Evolutionary conservation across 2,888 invertebrate genomes (phyloP), one percentile per base, ranked within the genome.

Genomic region (Gnatocerus cornutus): DNA sequence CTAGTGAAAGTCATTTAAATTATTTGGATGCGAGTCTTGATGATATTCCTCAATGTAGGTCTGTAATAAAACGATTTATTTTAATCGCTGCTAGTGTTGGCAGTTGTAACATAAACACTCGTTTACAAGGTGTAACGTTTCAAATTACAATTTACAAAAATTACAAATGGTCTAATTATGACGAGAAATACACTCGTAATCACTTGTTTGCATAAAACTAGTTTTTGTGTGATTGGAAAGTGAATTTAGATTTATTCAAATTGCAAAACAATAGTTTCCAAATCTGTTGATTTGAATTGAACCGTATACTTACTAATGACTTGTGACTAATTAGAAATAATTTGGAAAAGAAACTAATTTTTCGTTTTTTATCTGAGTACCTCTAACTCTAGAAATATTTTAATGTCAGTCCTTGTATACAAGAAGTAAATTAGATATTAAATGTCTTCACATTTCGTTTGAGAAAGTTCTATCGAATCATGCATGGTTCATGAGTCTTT

Each of bases 201-300:
- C 33, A 7, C 33, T 33, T 33, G 33, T 33, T 33, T 33, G n/a
- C 33, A 33, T n/a, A 33, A 33, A 33, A 7, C 33, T 9, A 37
- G 14, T 55, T 55, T 55, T 55, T 55, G 16, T 12, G 33, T 30
- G 13, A 33, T 39, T 39, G 16, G 37, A 33, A 55, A 55, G 33
- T 55, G 10, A 21, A 55, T 37, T 21, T 12, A 58, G 41, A 58
- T 43, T 43, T 58, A 58, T 45, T 43, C 41, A 58, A 58, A 58
- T 58, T 45, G 21, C 58, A 58, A 29, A 58, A 45, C 58, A 45
- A 43, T 43, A 58, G 45, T 58, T 58, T 58, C 58, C 58, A 58
- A 58, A 58, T 53, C 55, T 39, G 55, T 16, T 16, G 41, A 37
- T 12, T 21, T 6, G 7, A 52, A 29, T 58, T 29, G 41, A 58